Conservation (phyloP, 2,888 invertebrate genomes). For the Apotomis turbidana region DNA sequence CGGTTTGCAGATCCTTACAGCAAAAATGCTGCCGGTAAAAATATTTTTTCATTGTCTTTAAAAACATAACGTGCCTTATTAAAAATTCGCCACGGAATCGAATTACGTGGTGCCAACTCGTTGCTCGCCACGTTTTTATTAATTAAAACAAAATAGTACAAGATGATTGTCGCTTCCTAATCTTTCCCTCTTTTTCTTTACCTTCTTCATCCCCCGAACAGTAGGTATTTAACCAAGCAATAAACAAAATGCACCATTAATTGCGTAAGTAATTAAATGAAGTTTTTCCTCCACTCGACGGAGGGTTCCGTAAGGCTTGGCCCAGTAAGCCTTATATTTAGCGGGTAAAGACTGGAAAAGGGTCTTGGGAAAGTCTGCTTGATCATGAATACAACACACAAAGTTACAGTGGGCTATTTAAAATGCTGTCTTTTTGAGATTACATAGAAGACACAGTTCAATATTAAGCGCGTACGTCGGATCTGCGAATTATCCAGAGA, state of each 20-base stretch:
- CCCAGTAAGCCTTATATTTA: constrained; percentile 58
- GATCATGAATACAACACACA: constrained; percentile 57
- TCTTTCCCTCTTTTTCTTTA: background rate
- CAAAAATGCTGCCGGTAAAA: too few species aligned
- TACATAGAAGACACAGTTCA: too few species aligned
- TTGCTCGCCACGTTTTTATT: background rate
- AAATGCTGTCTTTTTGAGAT: too few species aligned
- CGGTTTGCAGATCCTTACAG: too few species aligned
- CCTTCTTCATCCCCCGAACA: constrained; percentile 15
- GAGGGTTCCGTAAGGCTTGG: constrained; percentile 22
- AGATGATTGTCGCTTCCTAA: background rate
- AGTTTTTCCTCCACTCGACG: constrained; percentile 35
- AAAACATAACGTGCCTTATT: too few species aligned
- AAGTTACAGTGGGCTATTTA: background rate
- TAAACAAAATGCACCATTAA: constrained; percentile 39
- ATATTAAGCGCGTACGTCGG: too few species aligned
- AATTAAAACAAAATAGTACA: background rate
- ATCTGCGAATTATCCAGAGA: too few species aligned
- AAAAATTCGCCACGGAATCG: too few species aligned
- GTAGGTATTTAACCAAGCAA: constrained; percentile 30
- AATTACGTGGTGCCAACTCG: too few species aligned
- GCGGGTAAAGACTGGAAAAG: constrained; percentile 69
- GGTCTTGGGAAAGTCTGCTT: constrained; percentile 48
- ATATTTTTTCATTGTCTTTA: too few species aligned
- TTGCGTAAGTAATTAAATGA: constrained; percentile 39